Base-by-base conservation (phyloP, 2,888 invertebrate genomes). In the Pelosia muscerda region DNA sequence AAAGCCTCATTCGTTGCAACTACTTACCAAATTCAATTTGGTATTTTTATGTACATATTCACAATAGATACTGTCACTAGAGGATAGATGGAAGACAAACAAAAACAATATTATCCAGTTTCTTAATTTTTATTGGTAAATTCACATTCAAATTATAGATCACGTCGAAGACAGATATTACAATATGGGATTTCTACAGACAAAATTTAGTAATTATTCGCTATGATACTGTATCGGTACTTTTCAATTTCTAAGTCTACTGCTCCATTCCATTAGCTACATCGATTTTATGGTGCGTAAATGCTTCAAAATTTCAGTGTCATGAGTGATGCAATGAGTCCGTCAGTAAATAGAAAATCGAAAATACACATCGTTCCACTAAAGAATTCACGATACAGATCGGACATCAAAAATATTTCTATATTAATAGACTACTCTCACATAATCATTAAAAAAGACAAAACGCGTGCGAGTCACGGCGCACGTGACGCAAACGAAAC, bases 61-160 rank as follows among this genome's bases (percentile, higher is more conserved):
- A n/a, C n/a, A 28, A 28, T 28, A 28, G 28, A 8, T 28, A 28
- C 4, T 34, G 9, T 13, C 2, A 3, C 13, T 13, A 11, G 5
- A 19, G 42, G 42, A 54, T 54, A 31, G 13, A 22, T n/a, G 22
- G 13, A 25, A 15, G 23, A 19, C n/a, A 54, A 65, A 69, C n/a
- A 54, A 65, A 62, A 69, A 55, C 5, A 10, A 63, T 59, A 74
- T 68, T 55, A 74, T 82, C 75, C 83, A 83, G 90, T 91, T 93
- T 92, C 90, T 91, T 92, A 90, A 86, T 86, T 91, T 94, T 94
- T 94, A 94, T 94, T 94, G 93, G 93, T 94, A 94, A 94, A 94
- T 93, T 93, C 94, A 95, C 94, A 94, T 95, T 95, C 92, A 94
- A 94, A 94, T 93, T 88, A 94, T 92, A 93, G 92, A 94, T 90